Evolutionary conservation across 1,140 invertebrate genomes (phyloP).

Genomic region (Drosophila ercepeae): DNA sequence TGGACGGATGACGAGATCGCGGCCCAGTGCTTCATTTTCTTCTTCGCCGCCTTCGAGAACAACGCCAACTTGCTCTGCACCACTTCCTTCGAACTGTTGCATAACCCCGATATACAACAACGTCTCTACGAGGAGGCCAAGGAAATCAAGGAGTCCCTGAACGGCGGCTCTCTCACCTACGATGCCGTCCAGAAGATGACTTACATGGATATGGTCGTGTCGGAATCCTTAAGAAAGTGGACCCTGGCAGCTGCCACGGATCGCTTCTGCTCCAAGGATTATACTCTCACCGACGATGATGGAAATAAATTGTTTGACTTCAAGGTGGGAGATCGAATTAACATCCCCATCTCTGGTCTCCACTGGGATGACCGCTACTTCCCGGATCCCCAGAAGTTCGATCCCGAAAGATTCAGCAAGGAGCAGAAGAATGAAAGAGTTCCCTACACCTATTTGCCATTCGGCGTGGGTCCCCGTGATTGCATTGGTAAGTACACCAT

Average conservation of each 20-base stretch:
- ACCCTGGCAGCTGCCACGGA: conserved; percentile 84
- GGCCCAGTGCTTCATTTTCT: conserved; percentile 84
- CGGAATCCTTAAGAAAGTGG: conserved; percentile 86
- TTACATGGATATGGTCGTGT: conserved; percentile 87
- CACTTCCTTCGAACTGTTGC: conserved; percentile 84
- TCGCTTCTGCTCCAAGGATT: conserved; percentile 85
- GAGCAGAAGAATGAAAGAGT: conserved; percentile 80
- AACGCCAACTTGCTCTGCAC: conserved; percentile 85
- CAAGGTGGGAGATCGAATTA: conserved; percentile 57
- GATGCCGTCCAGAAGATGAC: conserved; percentile 85
- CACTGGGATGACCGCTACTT: conserved; percentile 85
- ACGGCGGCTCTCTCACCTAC: conserved; percentile 84
- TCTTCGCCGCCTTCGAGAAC: conserved; percentile 87
- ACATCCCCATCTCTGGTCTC: conserved; percentile 83
- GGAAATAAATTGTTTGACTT: conserved; percentile 52
- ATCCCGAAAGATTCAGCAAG: conserved; percentile 85
- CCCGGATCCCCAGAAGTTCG: conserved; percentile 84
- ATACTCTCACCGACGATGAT: conserved; percentile 70
- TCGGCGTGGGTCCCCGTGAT: conserved; percentile 86
- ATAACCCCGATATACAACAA: conserved; percentile 86
- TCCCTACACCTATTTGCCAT: conserved; percentile 85
- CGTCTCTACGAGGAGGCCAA: conserved; percentile 86
- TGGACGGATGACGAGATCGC: conserved; percentile 85
- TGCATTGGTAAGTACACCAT: conserved; percentile 86
- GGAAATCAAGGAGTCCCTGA: conserved; percentile 70